Base-by-base conservation (phyloP, 2,113 vertebrate genomes). In the Heterotis niloticus region DNA sequence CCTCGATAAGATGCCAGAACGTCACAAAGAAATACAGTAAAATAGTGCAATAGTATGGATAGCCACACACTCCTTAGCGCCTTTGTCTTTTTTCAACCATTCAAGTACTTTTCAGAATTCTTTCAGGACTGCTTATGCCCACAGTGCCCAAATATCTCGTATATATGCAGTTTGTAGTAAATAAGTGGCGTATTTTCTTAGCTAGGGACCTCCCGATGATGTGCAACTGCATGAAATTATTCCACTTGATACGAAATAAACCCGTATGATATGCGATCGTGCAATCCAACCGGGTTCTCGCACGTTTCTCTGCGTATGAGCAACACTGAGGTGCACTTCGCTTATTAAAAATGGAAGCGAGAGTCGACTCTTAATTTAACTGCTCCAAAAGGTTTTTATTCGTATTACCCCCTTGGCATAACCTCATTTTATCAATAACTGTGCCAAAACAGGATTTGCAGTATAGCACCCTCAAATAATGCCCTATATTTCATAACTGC, bases 281-380 rank as follows among this genome's bases (percentile, higher is more conserved):
- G 54, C 44, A 72, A 52, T 51, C 54, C 34, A 71, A 69, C 29
- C 11, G 54, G 69, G 44, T 72, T 51, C 14, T 56, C 52, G 11
- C 18, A 54, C 10, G 52, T 17, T 57, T 52, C 23, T 44, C 52
- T 72, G 26, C 56, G 71, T 28, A 17, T 51, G 23, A 51, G 28
- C n/a, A 16, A 73, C 44, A 73, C 51, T 57, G 26, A 26, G 17
- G 5, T 73, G 51, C 14, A 56, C 71, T 73, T 73, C 44, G 56
- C 24, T 73, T 73, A 56, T 20, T 52, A n/a, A 24, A 73, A 59
- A 11, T 9, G 20, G 59, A 62, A 62, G 59, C 59, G 3, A 23
- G 71, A 74, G 71, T 14, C 56, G 71, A 57, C 51, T 56, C 71
- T 51, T 74, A 74, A 74, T 57, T 74, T 74, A 74, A 74, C 71